Conservation (phyloP, 92 coral and sea anemone species). For the Umimayanthus chanpuru region DNA sequence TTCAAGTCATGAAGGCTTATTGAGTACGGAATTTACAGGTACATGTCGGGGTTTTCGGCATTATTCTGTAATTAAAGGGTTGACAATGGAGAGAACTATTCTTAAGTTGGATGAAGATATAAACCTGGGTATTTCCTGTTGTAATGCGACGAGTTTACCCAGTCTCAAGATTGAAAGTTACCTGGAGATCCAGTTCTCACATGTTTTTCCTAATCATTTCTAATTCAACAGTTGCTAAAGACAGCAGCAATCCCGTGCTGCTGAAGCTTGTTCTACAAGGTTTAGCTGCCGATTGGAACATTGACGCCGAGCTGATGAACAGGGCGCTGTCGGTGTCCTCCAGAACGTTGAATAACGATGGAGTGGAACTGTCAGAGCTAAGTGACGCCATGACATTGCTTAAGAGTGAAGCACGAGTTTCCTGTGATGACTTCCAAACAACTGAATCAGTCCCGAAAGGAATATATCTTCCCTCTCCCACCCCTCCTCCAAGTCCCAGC, state of each 20-base stretch:
- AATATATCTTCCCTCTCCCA: constrained; percentile 28
- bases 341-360: constrained; percentile 16
- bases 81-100: too few species aligned
- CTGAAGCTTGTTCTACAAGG: constrained; percentile 98
- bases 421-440: constrained; percentile 12
- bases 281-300: constrained; percentile 92
- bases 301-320: constrained; percentile 67
- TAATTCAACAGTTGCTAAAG: constrained; percentile 83
- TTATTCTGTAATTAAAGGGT: too few species aligned
- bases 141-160: too few species aligned
- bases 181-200: not conserved
- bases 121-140: too few species aligned
- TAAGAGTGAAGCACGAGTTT: constrained; percentile 19
- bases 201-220: not conserved
- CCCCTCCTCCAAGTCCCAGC: constrained; percentile 44
- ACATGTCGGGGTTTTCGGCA: too few species aligned
- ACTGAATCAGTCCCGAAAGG: not conserved
- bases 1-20: too few species aligned
- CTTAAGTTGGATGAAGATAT: too few species aligned
- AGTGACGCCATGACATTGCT: not conserved
- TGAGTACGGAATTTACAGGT: too few species aligned
- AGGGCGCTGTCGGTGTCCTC: constrained; percentile 47
- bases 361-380: constrained; percentile 9
- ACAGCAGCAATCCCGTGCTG: constrained; percentile 88
- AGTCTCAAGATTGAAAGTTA: too few species aligned